Conservation (phyloP, 2,113 vertebrate genomes). For the Chunga burmeisteri region DNA sequence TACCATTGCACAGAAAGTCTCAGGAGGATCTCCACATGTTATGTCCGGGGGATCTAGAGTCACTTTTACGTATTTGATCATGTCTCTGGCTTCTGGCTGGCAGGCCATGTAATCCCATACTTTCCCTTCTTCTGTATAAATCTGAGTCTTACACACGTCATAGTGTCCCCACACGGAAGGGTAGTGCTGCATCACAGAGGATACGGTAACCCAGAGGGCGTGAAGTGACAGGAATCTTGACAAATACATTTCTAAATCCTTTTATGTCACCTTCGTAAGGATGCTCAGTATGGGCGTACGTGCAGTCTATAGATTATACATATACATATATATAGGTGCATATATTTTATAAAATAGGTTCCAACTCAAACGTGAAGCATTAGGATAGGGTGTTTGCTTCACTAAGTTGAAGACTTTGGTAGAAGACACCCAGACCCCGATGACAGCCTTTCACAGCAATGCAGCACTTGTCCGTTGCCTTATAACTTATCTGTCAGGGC, state of each 20-base stretch:
- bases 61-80: conserved; percentile 96
- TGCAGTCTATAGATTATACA: conserved; percentile 27
- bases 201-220: conserved; percentile 87
- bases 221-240: conserved; percentile 88
- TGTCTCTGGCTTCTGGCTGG: conserved; percentile 94
- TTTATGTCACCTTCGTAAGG: conserved; percentile 21
- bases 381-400: conserved; percentile 50
- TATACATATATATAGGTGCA: neutral
- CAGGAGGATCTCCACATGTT: conserved; percentile 95
- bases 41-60: conserved; percentile 93
- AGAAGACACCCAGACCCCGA: conserved; percentile 73
- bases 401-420: conserved; percentile 66
- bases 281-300: neutral
- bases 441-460: conserved; percentile 48
- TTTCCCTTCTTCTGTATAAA: conserved; percentile 93
- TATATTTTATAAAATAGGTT: conserved; percentile 45
- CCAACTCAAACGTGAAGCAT: conserved; percentile 27
- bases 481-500: conserved; percentile 29
- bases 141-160: conserved; percentile 94
- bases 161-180: conserved; percentile 96
- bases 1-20: conserved; percentile 98
- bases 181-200: conserved; percentile 91
- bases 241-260: conserved; percentile 89
- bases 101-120: conserved; percentile 99
- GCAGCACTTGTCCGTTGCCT: conserved; percentile 11